Conservation (phyloP, 2,888 invertebrate genomes). For the Melangyna quadrimaculata region DNA sequence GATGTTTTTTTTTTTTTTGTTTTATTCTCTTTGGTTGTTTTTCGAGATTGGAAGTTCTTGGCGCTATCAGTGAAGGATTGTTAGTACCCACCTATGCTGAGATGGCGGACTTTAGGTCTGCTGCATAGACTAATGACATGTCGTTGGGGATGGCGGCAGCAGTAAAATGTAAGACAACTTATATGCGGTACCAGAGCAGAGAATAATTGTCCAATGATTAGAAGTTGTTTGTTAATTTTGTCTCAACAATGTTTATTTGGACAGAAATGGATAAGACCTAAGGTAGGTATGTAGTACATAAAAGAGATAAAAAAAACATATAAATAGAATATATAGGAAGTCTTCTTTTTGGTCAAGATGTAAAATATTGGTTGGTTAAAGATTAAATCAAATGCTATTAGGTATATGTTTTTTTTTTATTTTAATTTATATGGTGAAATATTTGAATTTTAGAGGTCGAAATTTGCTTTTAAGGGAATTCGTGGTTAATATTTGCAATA, state of each 20-base stretch:
- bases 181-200: slow-evolving; percentile 49
- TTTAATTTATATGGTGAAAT: not conserved
- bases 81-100: not conserved
- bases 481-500: too few relatives aligned
- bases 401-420: not conserved
- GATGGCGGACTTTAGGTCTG: not conserved
- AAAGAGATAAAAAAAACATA: slow-evolving; percentile 33
- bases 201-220: slow-evolving; percentile 60
- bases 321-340: not conserved
- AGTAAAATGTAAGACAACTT: slow-evolving; percentile 65
- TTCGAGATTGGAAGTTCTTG: slow-evolving; percentile 28
- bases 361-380: too few relatives aligned
- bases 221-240: slow-evolving; percentile 57
- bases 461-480: too few relatives aligned
- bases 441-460: too few relatives aligned
- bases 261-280: slow-evolving; percentile 24
- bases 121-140: slow-evolving; percentile 60
- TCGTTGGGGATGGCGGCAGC: slow-evolving; percentile 56
- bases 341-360: not conserved
- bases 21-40: not conserved
- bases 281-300: too few relatives aligned
- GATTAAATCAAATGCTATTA: too few relatives aligned
- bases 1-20: slow-evolving; percentile 4
- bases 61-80: slow-evolving; percentile 67
- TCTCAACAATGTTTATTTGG: slow-evolving; percentile 28